Evolutionary conservation across 2,113 vertebrate genomes (phyloP).

Genomic region (Brienomyrus longianalis): DNA sequence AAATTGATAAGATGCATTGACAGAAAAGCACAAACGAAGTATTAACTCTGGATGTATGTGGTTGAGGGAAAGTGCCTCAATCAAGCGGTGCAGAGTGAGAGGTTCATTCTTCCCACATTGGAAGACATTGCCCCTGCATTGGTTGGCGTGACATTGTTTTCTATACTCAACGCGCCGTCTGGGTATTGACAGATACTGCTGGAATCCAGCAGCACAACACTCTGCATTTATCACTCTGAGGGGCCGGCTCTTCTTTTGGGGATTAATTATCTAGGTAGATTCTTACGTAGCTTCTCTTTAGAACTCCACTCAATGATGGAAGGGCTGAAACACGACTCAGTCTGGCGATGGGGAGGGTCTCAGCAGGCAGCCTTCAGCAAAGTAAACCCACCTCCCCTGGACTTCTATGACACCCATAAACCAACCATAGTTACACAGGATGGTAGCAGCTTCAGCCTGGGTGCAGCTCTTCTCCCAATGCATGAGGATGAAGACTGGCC

Average conservation of each 20-base stretch:
- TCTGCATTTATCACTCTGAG: neutral
- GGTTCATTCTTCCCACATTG: neutral
- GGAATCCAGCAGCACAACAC: neutral
- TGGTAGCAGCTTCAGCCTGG: neutral
- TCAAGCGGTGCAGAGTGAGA: neutral
- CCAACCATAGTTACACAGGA: neutral
- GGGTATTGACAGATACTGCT: neutral
- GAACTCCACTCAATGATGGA: neutral
- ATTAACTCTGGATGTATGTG: neutral
- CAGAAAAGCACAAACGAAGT: neutral
- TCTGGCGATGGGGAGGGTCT: neutral
- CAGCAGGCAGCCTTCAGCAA: neutral
- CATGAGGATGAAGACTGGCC: neutral
- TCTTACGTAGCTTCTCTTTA: neutral
- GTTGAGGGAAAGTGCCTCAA: neutral
- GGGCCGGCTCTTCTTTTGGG: neutral
- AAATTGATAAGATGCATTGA: neutral
- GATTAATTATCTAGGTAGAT: neutral
- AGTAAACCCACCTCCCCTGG: neutral
- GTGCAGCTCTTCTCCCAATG: neutral
- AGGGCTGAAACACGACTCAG: neutral
- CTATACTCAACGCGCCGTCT: neutral
- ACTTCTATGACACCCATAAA: neutral
- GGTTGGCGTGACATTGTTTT: neutral
- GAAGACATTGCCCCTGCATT: neutral